Base-by-base conservation (phyloP, 2,888 invertebrate species). In the Noctua comes region DNA sequence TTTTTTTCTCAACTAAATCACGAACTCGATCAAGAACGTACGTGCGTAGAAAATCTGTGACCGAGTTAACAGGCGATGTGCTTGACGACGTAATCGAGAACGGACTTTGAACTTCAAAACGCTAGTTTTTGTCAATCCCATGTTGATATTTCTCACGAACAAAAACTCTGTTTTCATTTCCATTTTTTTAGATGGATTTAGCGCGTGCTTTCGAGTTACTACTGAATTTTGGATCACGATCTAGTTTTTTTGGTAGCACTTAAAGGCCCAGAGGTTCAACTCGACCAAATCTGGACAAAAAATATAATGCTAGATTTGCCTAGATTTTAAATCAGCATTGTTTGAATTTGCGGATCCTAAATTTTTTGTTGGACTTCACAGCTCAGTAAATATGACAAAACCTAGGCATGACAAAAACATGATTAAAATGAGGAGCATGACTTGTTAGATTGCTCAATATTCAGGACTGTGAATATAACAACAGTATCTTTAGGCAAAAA, bases 21-120 rank as follows among this genome's bases (percentile, higher is more conserved):
- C 94, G 94, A 94, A 90, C 86, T 93, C 91, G 88, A 92, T 93
- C 92, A 89, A 76, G 86, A 83, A 89, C 88, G 94, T 94, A 94
- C 94, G 94, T 95, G 94, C 94, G 94, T 95, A 89, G 82, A 93
- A 88, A 94, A 93, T 93, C 82, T 88, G 81, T 85, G 86, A 79
- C 85, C 84, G 66, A 82, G 81, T 82, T 84, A 88, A 89, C 91
- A 93, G 93, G 93, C 93, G 94, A 93, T 93, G 91, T 91, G 93
- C 89, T 91, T 91, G 91, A 93, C 91, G 90, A 92, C 88, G 90
- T 93, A 93, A 94, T 94, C 91, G 86, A 90, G 88, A 89, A 88
- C 88, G 91, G 89, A 89, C 86, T 86, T 86, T 86, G 84, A 88
- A 90, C 88, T 86, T 87, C 74, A 89, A 91, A 91, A 90, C 83